These are phyloP conservation scores for Neopelma chrysocephalum DNA, from an alignment of 2,797 vertebrate species.

Conservation along the genomic window DNA sequence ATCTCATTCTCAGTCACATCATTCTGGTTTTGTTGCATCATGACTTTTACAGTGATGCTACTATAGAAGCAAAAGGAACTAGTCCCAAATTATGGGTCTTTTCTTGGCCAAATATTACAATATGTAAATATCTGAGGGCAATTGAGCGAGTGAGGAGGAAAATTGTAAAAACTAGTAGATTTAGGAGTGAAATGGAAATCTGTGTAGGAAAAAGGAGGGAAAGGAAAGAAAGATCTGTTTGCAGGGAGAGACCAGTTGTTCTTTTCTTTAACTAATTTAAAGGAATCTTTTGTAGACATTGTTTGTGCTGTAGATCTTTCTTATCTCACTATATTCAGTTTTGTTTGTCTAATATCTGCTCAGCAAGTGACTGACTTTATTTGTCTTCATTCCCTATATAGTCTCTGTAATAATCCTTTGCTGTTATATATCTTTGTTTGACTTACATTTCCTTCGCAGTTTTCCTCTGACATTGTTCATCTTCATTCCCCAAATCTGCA, in stretches of 20 bases:
- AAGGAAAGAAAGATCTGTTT: not conserved
- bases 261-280: not conserved
- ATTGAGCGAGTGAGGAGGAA: not conserved
- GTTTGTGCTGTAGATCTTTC: not conserved
- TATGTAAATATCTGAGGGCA: not conserved
- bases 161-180: not conserved
- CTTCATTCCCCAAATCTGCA: constrained; percentile 30
- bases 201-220: not conserved
- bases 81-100: not conserved
- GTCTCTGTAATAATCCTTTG: constrained; percentile 8
- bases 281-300: not conserved
- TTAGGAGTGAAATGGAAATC: not conserved
- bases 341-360: constrained; percentile 38
- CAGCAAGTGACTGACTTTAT: constrained; percentile 22
- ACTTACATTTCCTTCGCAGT: constrained; percentile 43
- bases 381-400: constrained; percentile 39
- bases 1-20: not conserved
- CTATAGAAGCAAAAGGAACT: not conserved
- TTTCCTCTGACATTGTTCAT: constrained; percentile 36
- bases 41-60: not conserved
- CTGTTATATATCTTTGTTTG: constrained; percentile 69
- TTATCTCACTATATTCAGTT: constrained; percentile 7
- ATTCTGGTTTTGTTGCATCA: not conserved
- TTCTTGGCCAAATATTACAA: not conserved
- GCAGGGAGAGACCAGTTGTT: not conserved